Evolutionary conservation across 2,113 vertebrate genomes (phyloP), one percentile per base, ranked within the genome.

Genomic region (Antigone vipio): DNA sequence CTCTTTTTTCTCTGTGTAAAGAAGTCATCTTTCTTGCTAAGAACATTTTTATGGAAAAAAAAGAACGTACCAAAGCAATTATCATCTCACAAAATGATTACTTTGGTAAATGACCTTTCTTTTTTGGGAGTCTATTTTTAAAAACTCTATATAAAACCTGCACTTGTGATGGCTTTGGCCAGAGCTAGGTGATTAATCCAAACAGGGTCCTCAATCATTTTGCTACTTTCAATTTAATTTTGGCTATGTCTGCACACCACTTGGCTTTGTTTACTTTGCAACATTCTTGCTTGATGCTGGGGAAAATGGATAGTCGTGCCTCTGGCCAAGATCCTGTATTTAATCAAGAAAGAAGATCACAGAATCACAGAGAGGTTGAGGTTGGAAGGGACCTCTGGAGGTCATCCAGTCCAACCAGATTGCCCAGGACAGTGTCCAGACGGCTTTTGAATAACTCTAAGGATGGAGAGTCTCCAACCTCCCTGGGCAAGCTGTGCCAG

Each of bases 311-410:
- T 26, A 68, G 77, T 26, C 0, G 0, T 67, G 32, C 27, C 47
- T 67, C 44, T 67, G 35, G 44, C 87, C 74, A 78, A 89, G 52
- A 81, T 38, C 67, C 73, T 85, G 35, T 15, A 52, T 86, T 91
- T 68, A 78, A 94, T 74, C n/a, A 72, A 78, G 66, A 71, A 59
- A 68, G 6, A 86, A 84, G 17, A 67, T 63, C 29, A 64, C 4
- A 2, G 26, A 56, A 52, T 34, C 0, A 0, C 72, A 77, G 59
- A 73, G 77, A 34, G 29, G 29, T 3, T 76, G 76, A 79, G 26
- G 34, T 50, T 89, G 42, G 71, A 84, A 93, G 13, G 30, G 68
- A 87, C 9, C 9, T 49, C 14, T 56, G 49, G 30, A 64, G 7
- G 9, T 73, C 30, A 44, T 5, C 15, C 64, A 23, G 30, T 56